Evolutionary conservation across 2,888 invertebrate species (phyloP).

Genomic region (Itoplectis maculator): DNA sequence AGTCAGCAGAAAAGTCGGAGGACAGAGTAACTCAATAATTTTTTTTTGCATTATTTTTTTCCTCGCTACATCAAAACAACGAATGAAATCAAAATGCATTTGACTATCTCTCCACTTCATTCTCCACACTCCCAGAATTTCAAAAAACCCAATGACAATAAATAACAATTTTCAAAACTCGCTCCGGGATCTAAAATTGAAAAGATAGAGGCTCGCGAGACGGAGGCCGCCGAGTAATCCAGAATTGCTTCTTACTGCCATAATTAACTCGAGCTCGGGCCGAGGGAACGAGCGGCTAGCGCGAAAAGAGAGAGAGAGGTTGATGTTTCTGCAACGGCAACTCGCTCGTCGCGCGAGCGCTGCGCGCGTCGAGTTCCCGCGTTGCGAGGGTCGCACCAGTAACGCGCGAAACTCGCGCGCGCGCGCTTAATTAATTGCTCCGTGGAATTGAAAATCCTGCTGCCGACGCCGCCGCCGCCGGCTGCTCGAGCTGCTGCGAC

Average conservation of each 20-base stretch:
- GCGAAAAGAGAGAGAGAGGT: constrained; percentile 27
- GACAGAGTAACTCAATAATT: too few species aligned
- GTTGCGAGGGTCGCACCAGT: constrained; percentile 5
- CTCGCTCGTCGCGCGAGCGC: constrained; percentile 10
- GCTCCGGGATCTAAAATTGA: too few species aligned
- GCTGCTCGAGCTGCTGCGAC: constrained; percentile 43
- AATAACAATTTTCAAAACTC: too few species aligned
- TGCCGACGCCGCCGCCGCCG: constrained; percentile 52
- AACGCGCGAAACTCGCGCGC: constrained; percentile 25
- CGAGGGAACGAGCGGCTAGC: constrained; percentile 52
- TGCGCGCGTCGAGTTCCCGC: constrained; percentile 33
- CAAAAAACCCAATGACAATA: too few species aligned
- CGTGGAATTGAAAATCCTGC: constrained; percentile 74
- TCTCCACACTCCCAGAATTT: too few species aligned
- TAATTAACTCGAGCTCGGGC: constrained; percentile 66
- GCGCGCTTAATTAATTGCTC: constrained; percentile 72
- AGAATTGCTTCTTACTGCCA: constrained; percentile 65
- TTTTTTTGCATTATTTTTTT: too few species aligned
- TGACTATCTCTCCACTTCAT: too few species aligned
- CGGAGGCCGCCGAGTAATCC: constrained; percentile 40
- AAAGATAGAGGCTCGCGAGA: background rate
- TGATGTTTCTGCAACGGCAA: constrained; percentile 28
- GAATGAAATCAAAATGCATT: too few species aligned
- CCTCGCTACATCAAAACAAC: too few species aligned
- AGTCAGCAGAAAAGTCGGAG: too few species aligned